Evolutionary conservation across 2,888 invertebrate species (phyloP).

Genomic region (Sthenelais limicola): DNA sequence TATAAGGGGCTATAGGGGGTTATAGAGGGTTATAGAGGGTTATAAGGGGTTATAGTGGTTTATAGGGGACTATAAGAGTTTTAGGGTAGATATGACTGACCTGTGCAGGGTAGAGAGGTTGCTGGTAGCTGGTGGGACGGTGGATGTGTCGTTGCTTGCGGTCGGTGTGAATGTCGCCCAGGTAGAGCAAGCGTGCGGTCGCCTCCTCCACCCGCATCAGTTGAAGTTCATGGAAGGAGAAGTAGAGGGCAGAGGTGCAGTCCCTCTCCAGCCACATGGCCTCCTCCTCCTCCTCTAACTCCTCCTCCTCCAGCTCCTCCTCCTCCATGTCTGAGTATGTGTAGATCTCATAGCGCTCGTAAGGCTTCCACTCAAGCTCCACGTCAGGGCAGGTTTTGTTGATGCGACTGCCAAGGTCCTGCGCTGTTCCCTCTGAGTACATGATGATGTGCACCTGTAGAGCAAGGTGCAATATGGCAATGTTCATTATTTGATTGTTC

Average conservation of each 20-base stretch:
- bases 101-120: constrained; percentile 73
- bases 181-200: constrained; percentile 67
- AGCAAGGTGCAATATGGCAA: no score
- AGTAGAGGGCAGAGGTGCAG: constrained; percentile 74
- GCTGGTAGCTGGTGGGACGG: constrained; percentile 76
- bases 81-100: no score
- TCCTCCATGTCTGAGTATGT: constrained; percentile 51
- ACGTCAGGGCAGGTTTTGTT: constrained; percentile 72
- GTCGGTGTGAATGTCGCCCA: constrained; percentile 76
- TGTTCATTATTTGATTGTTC: no score
- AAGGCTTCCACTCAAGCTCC: constrained; percentile 66
- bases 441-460: constrained; percentile 75
- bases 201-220: constrained; percentile 74
- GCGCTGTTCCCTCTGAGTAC: constrained; percentile 73
- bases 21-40: no score
- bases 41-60: no score
- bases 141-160: constrained; percentile 72
- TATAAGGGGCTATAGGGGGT: no score
- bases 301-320: constrained; percentile 2
- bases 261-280: constrained; percentile 60
- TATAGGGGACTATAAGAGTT: no score
- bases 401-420: constrained; percentile 69
- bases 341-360: constrained; percentile 66
- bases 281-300: constrained; percentile 31
- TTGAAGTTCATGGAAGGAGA: constrained; percentile 76